Base-by-base conservation (phyloP, 1,140 invertebrate genomes). In the Bombyx mandarina region DNA sequence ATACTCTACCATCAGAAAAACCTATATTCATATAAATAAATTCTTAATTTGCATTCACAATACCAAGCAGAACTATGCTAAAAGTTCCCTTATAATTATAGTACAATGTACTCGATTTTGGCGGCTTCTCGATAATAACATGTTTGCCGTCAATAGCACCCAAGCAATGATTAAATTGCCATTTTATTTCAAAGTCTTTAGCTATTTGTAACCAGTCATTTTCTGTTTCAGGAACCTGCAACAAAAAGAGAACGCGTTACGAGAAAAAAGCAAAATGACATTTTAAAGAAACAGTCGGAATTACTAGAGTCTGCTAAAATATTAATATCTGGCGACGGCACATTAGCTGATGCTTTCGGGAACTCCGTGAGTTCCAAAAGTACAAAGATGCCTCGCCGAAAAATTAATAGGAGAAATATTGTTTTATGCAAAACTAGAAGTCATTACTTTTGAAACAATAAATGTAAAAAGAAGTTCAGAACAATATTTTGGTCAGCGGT, bases 41-140 rank as follows among this genome's bases (percentile, higher is more conserved):
- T 48, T 47, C 45, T n/a, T 56, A 56, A 48, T 56, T 22, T 22
- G 54, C 54, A 48, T 56, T 48, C 4, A 56, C 54, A 6, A 56
- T 35, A 35, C 12, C 54, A 42, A 56, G n/a, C 10, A 56, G 10
- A 3, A 56, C 45, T 35, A 56, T n/a, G 46, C 54, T 56, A 26
- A 8, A 47, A 35, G 45, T 56, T 26, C 54, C 45, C n/a, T 42
- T 48, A 35, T 56, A 48, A 26, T 56, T 56, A 10, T 10, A 35
- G 9, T 35, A 56, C 4, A 48, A 10, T 9, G 54, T 35, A 1
- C 54, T 46, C 26, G 4, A 8, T 18, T 47, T 26, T 9, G 10
- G 6, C 10, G 54, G 54, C 42, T 26, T 47, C n/a, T 48, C 18
- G 10, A 56, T 47, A 2, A 56, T 10, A 56, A 56, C 42, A 56